phyloP scores from a whole-genome alignment of 2,797 vertebrate species.

The Lutjanus campechanus region DNA sequence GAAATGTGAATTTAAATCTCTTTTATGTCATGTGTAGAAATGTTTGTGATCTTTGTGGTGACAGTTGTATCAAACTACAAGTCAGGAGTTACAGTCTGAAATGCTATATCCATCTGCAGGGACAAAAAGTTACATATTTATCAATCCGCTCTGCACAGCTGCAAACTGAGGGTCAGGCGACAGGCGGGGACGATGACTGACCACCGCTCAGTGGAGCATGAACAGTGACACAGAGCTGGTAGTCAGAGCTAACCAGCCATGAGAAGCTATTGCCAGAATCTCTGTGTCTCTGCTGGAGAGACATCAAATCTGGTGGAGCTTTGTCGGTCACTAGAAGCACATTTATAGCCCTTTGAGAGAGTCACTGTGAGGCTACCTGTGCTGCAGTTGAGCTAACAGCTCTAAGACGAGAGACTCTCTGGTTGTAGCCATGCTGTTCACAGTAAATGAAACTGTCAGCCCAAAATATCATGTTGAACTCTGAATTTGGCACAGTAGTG shows the following conservation, averaged over 20 bases:
- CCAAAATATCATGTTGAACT: neutral
- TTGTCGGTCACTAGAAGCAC: no score
- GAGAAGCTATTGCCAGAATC: neutral
- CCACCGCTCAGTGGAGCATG: neutral
- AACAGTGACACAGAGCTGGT: neutral
- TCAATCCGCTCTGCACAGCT: slow-evolving; percentile 1
- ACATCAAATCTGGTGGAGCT: neutral
- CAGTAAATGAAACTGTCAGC: neutral
- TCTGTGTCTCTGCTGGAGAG: neutral
- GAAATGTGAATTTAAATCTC: slow-evolving; percentile 81
- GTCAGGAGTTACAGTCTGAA: slow-evolving; percentile 63
- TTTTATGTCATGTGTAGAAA: slow-evolving; percentile 73
- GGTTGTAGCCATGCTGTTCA: neutral
- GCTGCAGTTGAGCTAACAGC: neutral
- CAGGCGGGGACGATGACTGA: neutral
- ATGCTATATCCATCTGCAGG: slow-evolving; percentile 70
- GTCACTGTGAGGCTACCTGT: neutral
- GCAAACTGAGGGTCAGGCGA: neutral
- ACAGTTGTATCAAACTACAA: slow-evolving; percentile 69
- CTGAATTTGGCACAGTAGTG: neutral
- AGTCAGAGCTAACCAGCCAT: neutral
- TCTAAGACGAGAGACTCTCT: neutral
- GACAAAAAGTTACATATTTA: slow-evolving; percentile 2
- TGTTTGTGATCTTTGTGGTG: slow-evolving; percentile 80
- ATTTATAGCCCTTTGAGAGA: neutral